Base-by-base conservation (phyloP, 2,113 vertebrate genomes). In the Tupaia chinensis region DNA sequence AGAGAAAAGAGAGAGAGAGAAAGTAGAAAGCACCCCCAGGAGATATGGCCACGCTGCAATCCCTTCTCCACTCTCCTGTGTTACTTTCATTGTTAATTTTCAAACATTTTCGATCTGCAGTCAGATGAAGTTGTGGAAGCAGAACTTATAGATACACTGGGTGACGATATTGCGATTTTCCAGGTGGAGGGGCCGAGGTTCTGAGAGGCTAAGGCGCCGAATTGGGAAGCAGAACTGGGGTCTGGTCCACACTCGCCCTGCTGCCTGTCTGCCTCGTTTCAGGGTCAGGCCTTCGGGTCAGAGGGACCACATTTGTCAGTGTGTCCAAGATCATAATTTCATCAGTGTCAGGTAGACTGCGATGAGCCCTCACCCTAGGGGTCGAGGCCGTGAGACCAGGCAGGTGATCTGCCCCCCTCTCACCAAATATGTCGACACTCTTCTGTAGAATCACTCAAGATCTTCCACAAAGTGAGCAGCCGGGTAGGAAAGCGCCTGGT, bases 391-490 rank as follows among this genome's bases (percentile, higher is more conserved):
- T 22, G 44, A 54, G n/a, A 27, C 1, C 1, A 54, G 89, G 27
- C 5, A 10, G 20, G 69, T 0, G 3, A 90, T 4, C 68, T 25
- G 23, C 56, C 79, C 53, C 3, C 34, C 11, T 58, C 7, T 17
- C 10, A 6, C 9, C 0, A 12, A 60, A 25, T 1, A 63, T 19
- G 23, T 9, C 1, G 1, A 61, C 32, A 14, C 0, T 0, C 34
- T 73, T 91, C 2, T 17, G 15, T 13, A 53, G 25, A 63, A 69
- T n/a, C 7, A 0, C 27, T 23, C 34, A 9, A 83, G 56, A 53
- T 15, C n/a, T 54, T 58, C 74, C 9, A 4, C 3, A 61, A 13
- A 32, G 56, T 6, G 0, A 0, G 61, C 10, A 29, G 34, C 54
- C 20, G n/a, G 27, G 16, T 1, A 44, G 70, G 11, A 6, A 0